Percentiles rank a stretch among this genome's conserved stretches.
These are phyloP conservation scores for Telenomus remus DNA, from an alignment of 1,140 invertebrate genomes.

Conservation along the genomic window DNA sequence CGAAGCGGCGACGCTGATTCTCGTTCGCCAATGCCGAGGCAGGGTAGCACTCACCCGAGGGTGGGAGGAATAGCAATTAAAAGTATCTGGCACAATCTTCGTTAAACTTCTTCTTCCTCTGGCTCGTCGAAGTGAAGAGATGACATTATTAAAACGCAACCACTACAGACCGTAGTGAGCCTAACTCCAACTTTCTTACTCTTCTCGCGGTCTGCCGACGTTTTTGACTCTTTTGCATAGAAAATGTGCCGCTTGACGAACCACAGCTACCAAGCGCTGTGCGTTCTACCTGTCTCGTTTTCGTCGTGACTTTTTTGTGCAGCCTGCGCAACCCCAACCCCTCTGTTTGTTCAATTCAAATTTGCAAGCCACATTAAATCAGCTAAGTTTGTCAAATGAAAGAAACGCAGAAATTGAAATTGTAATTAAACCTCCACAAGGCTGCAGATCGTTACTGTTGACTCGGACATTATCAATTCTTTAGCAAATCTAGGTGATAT, in stretches of 20 bases:
- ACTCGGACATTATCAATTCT: too few relatives aligned
- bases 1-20: constrained; percentile 48
- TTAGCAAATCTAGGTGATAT: too few relatives aligned
- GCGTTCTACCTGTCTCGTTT: constrained; percentile 16
- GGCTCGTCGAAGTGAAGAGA: constrained; percentile 60
- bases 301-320: constrained; percentile 24
- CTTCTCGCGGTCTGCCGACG: constrained; percentile 54
- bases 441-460: too few relatives aligned
- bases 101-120: constrained; percentile 72
- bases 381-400: constrained; percentile 38
- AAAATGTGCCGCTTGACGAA: constrained; percentile 63
- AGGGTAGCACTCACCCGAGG: constrained; percentile 42
- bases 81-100: constrained; percentile 75
- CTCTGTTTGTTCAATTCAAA: constrained; percentile 41
- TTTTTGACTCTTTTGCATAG: constrained; percentile 73
- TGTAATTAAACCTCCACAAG: too few relatives aligned
- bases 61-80: constrained; percentile 74
- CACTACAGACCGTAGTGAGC: constrained; percentile 23
- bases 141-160: constrained; percentile 73
- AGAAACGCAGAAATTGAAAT: constrained; percentile 8
- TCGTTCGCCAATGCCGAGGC: constrained; percentile 59
- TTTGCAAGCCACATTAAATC: constrained; percentile 44
- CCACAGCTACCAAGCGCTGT: constrained; percentile 59
- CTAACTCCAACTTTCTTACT: constrained; percentile 39
- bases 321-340: constrained; percentile 6